Conservation (phyloP, 2,888 invertebrate species). For the Drosophila nigricruria region DNA sequence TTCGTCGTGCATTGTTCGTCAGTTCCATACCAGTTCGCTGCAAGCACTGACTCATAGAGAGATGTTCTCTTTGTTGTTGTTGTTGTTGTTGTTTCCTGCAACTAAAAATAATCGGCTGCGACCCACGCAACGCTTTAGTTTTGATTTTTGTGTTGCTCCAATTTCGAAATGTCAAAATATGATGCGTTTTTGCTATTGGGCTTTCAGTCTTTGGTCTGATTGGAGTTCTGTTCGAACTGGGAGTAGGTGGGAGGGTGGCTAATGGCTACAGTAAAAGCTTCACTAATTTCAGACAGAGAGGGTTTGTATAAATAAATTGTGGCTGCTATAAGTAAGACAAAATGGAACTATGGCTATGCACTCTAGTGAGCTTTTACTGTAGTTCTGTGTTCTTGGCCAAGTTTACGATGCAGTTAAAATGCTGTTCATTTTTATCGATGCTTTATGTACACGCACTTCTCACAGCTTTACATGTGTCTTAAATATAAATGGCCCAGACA, state of each 20-base stretch:
- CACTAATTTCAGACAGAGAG: not conserved
- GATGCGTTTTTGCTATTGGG: constrained; percentile 21
- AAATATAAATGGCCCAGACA: constrained; percentile 42
- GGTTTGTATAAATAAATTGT: constrained; percentile 7
- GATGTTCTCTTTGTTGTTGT: constrained; percentile 12
- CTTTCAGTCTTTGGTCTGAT: no score
- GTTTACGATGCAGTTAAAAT: constrained; percentile 26
- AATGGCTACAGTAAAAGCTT: constrained; percentile 3
- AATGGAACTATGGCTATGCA: not conserved
- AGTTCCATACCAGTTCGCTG: constrained; percentile 7
- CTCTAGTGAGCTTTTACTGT: not conserved
- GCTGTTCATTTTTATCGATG: constrained; percentile 27
- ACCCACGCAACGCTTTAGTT: constrained; percentile 73
- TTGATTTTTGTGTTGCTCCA: constrained; percentile 60
- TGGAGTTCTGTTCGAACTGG: not conserved
- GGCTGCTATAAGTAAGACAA: not conserved
- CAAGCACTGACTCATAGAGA: constrained; percentile 37
- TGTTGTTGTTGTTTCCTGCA: constrained; percentile 54
- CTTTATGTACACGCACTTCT: constrained; percentile 29
- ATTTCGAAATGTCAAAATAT: constrained; percentile 67
- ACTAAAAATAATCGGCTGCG: constrained; percentile 64
- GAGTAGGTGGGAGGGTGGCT: not conserved
- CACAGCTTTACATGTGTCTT: constrained; percentile 36
- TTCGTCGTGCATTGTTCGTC: constrained; percentile 27
- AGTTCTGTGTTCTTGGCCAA: not conserved